These are phyloP conservation scores for western clawed frog (Xenopus tropicalis) DNA, from an alignment of 2,113 vertebrate genomes.

Conservation along the genomic window UCB_Xtro_10.0 CM004451.2:63709001-63709500, in stretches of 20 bases:
- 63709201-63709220: not conserved
- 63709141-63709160: not conserved
- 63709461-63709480: too few species aligned
- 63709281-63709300: too few species aligned
- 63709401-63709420: too few species aligned
- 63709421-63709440: too few species aligned
- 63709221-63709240: too few species aligned
- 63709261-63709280: not conserved
- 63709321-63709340: too few species aligned
- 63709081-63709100: not conserved
- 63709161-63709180: conserved; percentile 1
- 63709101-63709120: not conserved
- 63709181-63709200: not conserved
- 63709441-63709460: too few species aligned
- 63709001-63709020: not conserved
- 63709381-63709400: too few species aligned
- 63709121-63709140: not conserved
- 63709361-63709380: too few species aligned
- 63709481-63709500: too few species aligned
- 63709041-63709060: not conserved
- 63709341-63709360: too few species aligned
- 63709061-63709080: not conserved
- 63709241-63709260: not conserved
- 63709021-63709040: conserved; percentile 2
- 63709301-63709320: too few species aligned